phyloP scores from a whole-genome alignment of 2,113 vertebrate species.

The Buteo buteo region DNA sequence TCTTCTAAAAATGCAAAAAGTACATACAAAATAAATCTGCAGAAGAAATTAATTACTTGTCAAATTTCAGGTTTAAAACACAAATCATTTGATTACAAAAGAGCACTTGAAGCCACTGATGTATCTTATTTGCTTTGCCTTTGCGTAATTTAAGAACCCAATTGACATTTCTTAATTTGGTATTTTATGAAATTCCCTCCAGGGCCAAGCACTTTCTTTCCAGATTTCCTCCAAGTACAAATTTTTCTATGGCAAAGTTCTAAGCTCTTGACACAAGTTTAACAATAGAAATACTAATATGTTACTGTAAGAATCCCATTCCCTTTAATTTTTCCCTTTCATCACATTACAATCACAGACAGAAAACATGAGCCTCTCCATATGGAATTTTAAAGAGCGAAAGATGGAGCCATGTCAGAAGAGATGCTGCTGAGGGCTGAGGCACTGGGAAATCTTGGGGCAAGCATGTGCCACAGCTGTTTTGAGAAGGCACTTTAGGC shows the following conservation, averaged over 20 bases:
- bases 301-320: neutral
- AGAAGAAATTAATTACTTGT: conserved; percentile 22
- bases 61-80: conserved; percentile 28
- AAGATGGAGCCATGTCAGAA: neutral
- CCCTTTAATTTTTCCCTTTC: conserved; percentile 11
- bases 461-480: neutral
- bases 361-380: neutral
- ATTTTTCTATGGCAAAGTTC: neutral
- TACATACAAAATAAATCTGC: neutral
- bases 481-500: neutral
- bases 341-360: neutral
- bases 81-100: conserved; percentile 23
- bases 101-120: neutral
- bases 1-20: neutral
- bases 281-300: neutral
- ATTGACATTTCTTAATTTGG: conserved; percentile 32
- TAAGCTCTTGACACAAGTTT: neutral
- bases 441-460: neutral
- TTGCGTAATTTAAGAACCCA: conserved; percentile 34
- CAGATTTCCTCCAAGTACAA: neutral
- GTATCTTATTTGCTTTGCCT: conserved; percentile 35
- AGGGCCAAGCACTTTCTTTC: neutral
- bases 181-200: conserved; percentile 38
- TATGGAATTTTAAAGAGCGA: conserved; percentile 9
- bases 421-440: neutral